Base-by-base conservation (phyloP, 2,797 vertebrate species). In the Protonibea diacanthus region DNA sequence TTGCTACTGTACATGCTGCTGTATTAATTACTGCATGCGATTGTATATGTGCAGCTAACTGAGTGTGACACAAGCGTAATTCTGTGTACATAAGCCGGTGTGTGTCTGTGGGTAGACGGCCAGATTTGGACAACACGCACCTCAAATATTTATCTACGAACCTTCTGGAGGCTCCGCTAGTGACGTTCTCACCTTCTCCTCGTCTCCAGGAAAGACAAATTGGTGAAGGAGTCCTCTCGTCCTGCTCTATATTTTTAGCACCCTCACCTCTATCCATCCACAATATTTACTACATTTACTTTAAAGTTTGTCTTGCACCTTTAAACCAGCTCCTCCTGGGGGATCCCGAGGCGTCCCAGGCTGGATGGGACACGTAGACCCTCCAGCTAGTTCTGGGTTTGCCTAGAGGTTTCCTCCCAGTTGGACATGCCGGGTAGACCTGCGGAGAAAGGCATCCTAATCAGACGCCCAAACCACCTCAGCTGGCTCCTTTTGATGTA, bases 141-240 rank as follows among this genome's bases (percentile, higher is more conserved):
- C n/a, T 68, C 86, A 93, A 93, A 94, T 93, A 93, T 94, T 92
- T 92, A 91, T 91, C 86, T 71, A 70, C 58, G 21, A 80, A 69
- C 65, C 68, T 72, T 76, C 78, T 63, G 73, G 84, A 79, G 58
- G 71, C 76, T 80, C 55, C 13, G 38, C 69, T 15, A 71, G 80
- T 9, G 64, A 80, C 40, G 47, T 74, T 63, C 65, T 83, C 40
- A 25, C 56, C 78, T 74, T 73, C 65, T 49, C 67, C 70, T 38
- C 15, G 15, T 76, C 83, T 78, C 78, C 74, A 20, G 56, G 61
- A 33, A 57, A 47, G 40, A 67, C 51, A 77, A 25, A 25, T 27
- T 25, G 45, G 40, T 27, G 2, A 60, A 83, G 74, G 45, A 76
- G 72, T 78, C 48, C 15, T 59, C 62, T 60, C 11, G 33, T 62